phyloP scores from a whole-genome alignment of 2,888 invertebrate species.

The Euzophera pinguis region DNA sequence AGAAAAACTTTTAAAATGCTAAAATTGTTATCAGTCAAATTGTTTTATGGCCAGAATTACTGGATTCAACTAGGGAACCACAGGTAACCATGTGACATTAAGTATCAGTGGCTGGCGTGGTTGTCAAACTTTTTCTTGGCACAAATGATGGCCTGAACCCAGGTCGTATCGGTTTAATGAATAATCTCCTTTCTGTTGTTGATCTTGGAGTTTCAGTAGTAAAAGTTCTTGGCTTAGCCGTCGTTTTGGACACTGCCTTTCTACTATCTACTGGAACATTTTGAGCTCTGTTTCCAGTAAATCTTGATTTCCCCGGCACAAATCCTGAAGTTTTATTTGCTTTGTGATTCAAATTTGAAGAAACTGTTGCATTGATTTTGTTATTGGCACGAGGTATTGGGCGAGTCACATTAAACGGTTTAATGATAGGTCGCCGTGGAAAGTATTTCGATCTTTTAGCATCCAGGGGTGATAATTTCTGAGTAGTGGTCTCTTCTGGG shows the following conservation, averaged over 20 bases:
- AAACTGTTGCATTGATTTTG: slow-evolving; percentile 48
- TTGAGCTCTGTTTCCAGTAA: slow-evolving; percentile 55
- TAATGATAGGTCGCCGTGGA: slow-evolving; percentile 57
- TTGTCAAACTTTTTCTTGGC: slow-evolving; percentile 51
- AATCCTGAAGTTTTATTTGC: slow-evolving; percentile 57
- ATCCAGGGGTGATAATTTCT: slow-evolving; percentile 48
- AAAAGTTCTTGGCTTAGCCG: slow-evolving; percentile 45
- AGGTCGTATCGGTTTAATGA: slow-evolving; percentile 61
- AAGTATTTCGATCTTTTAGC: slow-evolving; percentile 65
- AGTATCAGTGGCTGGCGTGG: slow-evolving; percentile 40
- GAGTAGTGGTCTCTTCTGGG: slow-evolving; percentile 53
- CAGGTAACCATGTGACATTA: slow-evolving; percentile 19
- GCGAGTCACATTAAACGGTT: slow-evolving; percentile 55
- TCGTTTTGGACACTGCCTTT: slow-evolving; percentile 32
- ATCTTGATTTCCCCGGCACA: slow-evolving; percentile 54
- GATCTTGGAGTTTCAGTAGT: slow-evolving; percentile 62
- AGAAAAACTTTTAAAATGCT: slow-evolving; percentile 29
- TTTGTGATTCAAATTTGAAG: slow-evolving; percentile 45
- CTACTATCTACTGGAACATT: slow-evolving; percentile 67
- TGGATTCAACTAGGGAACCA: slow-evolving; percentile 36
- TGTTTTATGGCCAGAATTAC: slow-evolving; percentile 52
- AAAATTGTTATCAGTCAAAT: slow-evolving; percentile 41
- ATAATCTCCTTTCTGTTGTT: slow-evolving; percentile 61
- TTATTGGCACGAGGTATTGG: slow-evolving; percentile 37
- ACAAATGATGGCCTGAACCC: slow-evolving; percentile 62